Base-by-base conservation (phyloP, 2,888 invertebrate species). In the Pachymerium ferrugineum region DNA sequence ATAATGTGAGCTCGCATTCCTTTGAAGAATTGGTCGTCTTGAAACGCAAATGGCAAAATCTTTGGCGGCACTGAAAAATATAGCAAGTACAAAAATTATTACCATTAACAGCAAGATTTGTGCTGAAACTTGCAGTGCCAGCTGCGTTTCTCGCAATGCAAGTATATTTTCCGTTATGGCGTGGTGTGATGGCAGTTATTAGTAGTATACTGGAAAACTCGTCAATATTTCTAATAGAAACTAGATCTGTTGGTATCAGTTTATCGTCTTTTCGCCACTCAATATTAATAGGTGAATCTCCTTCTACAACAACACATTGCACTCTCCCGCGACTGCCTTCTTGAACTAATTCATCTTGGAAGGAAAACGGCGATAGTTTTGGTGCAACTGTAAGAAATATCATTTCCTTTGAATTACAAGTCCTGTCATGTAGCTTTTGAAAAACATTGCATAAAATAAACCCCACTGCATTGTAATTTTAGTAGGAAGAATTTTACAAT, bases 171-270 rank as follows among this genome's bases (percentile, higher is more conserved):
- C 71, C 71, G 35, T 71, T 71, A 22, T 71, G 71, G 4, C 71
- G n/a, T 12, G 72, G 54, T 10, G n/a, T 72, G 8, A 72, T 47
- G 1, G 72, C 3, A 28, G 28, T 19, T 14, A 72, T 72, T 12
- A 19, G 42, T 8, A 72, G 54, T 10, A 72, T 72, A 29, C 72
- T 72, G 72, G 72, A 72, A 47, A 72, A 72, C 47, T 72, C 72
- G 29, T 72, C 72, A 8, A 72, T 16, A 31, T 54, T 29, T 6
- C 30, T 6, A 47, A 72, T 31, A 19, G 1, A 28, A 29, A 72
- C 29, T 14, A 47, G 31, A 12, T 25, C 16, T 16, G 28, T n/a
- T 8, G 72, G 3, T 25, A 72, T 8, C 8, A 47, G 72, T 25
- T 47, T 19, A n/a, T 30, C 72, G 28, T 72, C 72, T 54, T 54